Evolutionary conservation across 2,797 vertebrate species (phyloP).

Genomic region (Oreortyx pictus): DNA sequence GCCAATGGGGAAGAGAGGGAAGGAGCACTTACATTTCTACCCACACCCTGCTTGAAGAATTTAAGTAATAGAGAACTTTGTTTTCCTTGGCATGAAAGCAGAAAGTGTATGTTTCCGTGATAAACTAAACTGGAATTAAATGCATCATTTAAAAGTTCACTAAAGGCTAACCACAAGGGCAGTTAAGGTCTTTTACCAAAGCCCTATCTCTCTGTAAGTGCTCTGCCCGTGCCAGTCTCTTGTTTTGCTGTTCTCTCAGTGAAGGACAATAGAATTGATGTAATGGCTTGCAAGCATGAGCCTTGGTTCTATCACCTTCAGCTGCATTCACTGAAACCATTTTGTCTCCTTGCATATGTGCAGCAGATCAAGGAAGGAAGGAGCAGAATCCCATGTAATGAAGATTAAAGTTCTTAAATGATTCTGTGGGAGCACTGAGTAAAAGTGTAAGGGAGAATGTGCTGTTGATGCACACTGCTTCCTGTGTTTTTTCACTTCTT

Average conservation of each 20-base stretch:
- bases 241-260: too few relatives aligned
- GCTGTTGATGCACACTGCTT: not conserved
- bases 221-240: not conserved
- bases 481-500: not conserved
- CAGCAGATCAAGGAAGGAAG: not conserved
- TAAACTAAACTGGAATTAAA: not conserved
- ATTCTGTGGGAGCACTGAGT: not conserved
- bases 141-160: not conserved
- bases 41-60: not conserved
- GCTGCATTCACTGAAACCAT: not conserved
- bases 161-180: not conserved
- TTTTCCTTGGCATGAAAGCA: conserved; percentile 12
- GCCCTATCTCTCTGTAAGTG: not conserved
- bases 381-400: not conserved
- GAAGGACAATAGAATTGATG: not conserved
- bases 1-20: not conserved
- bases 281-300: rapidly evolving
- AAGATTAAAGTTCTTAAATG: not conserved
- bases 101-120: not conserved
- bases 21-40: not conserved
- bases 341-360: not conserved
- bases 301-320: not conserved
- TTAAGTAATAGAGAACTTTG: not conserved
- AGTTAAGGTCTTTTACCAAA: not conserved
- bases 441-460: not conserved